phyloP scores from a whole-genome alignment of 2,113 vertebrate species.

The Carassius carassius region DNA sequence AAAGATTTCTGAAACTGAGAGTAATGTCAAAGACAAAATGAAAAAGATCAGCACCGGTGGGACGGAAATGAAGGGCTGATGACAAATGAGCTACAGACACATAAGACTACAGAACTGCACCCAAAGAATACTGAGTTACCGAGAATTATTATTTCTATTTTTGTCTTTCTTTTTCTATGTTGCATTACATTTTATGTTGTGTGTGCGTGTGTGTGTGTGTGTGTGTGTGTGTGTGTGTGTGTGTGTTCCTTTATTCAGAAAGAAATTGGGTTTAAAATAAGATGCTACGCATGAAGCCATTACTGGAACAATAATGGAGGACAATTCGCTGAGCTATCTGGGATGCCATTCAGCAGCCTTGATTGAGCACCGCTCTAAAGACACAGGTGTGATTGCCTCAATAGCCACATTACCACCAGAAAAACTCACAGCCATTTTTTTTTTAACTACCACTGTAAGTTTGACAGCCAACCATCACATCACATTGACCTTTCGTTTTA shows the following conservation, averaged over 20 bases:
- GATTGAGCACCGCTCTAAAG: constrained; percentile 50
- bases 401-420: constrained; percentile 28
- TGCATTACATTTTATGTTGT: constrained; percentile 11
- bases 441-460: background rate
- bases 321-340: constrained; percentile 36
- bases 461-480: constrained; percentile 15
- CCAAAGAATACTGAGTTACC: background rate
- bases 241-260: background rate
- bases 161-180: background rate
- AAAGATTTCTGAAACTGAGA: constrained; percentile 61
- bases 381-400: constrained; percentile 39
- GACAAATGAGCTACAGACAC: background rate
- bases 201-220: background rate
- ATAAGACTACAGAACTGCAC: background rate
- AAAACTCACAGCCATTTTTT: background rate
- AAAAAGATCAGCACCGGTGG: constrained; percentile 12
- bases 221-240: background rate
- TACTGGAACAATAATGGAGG: constrained; percentile 49
- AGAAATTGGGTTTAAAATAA: constrained; percentile 48
- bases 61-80: background rate
- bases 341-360: constrained; percentile 48
- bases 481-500: background rate
- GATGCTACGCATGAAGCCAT: constrained; percentile 42
- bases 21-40: constrained; percentile 60
- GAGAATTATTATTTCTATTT: background rate